Percentiles rank a stretch among this genome's conserved stretches.
These are phyloP conservation scores for Centruroides vittatus DNA, from an alignment of 1,140 invertebrate species.

Conservation along the genomic window DNA sequence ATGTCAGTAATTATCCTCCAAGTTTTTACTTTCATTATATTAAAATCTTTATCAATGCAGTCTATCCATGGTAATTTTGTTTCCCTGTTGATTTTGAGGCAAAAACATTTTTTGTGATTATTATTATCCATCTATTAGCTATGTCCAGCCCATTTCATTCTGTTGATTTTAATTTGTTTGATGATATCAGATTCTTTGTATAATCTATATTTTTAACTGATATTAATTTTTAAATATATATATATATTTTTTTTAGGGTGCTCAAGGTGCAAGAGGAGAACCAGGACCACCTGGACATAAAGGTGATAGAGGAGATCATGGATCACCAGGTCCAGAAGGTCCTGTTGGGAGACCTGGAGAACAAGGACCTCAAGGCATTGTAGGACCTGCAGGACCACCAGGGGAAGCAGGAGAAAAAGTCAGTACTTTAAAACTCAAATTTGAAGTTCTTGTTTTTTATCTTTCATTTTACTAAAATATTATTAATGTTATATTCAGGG, in stretches of 20 bases:
- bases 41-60: too few relatives aligned
- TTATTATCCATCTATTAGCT: too few relatives aligned
- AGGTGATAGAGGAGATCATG: slow-evolving; percentile 58
- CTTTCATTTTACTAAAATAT: neutral
- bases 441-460: slow-evolving; percentile 25
- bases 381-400: slow-evolving; percentile 52
- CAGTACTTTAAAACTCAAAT: neutral
- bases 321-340: slow-evolving; percentile 42
- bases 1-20: too few relatives aligned
- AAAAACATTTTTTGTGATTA: too few relatives aligned
- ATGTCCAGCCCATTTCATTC: too few relatives aligned
- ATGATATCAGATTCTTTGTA: too few relatives aligned
- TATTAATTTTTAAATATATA: too few relatives aligned
- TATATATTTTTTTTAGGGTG: slow-evolving; percentile 33
- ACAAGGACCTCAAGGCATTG: slow-evolving; percentile 42
- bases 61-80: too few relatives aligned
- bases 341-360: slow-evolving; percentile 35
- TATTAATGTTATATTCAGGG: slow-evolving; percentile 6
- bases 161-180: too few relatives aligned
- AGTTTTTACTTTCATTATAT: too few relatives aligned
- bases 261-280: slow-evolving; percentile 50
- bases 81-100: too few relatives aligned
- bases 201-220: too few relatives aligned
- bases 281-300: slow-evolving; percentile 51
- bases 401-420: slow-evolving; percentile 29